Evolutionary conservation across 2,113 vertebrate species (phyloP).

Genomic region (Poeciliopsis turrubarensis): DNA sequence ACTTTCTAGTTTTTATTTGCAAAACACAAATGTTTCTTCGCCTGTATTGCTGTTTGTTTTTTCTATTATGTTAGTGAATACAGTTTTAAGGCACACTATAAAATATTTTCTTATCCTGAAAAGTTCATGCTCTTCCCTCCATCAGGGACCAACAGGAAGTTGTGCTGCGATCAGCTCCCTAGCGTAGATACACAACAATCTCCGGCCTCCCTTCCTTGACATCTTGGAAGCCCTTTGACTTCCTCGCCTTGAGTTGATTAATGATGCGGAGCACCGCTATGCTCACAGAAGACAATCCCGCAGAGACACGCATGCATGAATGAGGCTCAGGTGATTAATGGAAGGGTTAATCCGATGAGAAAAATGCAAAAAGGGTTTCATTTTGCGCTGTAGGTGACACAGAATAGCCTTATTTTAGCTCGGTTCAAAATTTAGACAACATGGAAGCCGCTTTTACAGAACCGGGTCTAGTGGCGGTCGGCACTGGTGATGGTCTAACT

Average conservation of each 20-base stretch:
- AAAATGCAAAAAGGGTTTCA: constrained; percentile 36
- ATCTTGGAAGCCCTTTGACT: constrained; percentile 49
- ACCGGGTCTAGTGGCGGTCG: neutral
- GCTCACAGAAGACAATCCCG: constrained; percentile 27
- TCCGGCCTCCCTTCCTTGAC: constrained; percentile 29
- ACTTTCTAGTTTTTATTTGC: too few relatives aligned
- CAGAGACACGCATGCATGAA: neutral
- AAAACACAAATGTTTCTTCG: too few relatives aligned
- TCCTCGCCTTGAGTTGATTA: constrained; percentile 62
- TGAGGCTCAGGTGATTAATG: constrained; percentile 57
- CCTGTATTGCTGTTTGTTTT: too few relatives aligned
- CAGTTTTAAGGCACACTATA: neutral
- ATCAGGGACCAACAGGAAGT: constrained; percentile 54
- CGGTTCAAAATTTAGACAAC: neutral
- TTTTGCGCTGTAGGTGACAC: constrained; percentile 11
- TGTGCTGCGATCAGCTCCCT: constrained; percentile 71
- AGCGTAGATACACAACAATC: constrained; percentile 41
- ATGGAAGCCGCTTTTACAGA: neutral
- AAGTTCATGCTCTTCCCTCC: constrained; percentile 9
- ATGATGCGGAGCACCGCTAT: constrained; percentile 46
- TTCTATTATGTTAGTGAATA: too few relatives aligned
- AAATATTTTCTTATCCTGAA: neutral
- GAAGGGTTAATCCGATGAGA: constrained; percentile 60
- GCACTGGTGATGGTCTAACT: neutral
- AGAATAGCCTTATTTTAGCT: constrained; percentile 32